These are phyloP conservation scores for Tapirus indicus DNA, from an alignment of 2,797 vertebrate species.

Conservation along the genomic window DNA sequence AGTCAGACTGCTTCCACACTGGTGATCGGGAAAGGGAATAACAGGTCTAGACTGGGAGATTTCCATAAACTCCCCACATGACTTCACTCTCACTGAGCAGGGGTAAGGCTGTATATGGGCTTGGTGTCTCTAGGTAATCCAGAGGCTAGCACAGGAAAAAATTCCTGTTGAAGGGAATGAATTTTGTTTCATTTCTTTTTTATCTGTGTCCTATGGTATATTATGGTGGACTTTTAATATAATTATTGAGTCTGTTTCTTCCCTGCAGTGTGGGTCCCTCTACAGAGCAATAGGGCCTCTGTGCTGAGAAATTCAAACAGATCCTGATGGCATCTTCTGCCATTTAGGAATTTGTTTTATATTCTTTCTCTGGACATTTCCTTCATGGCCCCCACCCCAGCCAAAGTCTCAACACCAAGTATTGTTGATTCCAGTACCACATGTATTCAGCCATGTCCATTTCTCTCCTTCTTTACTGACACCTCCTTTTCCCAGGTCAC, in stretches of 20 bases:
- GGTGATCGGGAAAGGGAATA: background rate
- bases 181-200: slow-evolving; percentile 17
- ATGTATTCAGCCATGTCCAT: background rate
- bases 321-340: background rate
- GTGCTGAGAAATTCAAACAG: background rate
- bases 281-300: background rate
- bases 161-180: background rate
- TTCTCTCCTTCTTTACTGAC: background rate
- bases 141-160: background rate
- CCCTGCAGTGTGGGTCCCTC: background rate
- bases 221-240: background rate
- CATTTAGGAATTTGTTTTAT: slow-evolving; percentile 35
- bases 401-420: background rate
- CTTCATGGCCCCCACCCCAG: background rate
- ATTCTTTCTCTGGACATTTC: background rate
- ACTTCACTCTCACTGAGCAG: background rate
- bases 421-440: background rate
- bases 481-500: background rate
- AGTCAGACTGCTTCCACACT: background rate
- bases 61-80: background rate
- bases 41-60: background rate
- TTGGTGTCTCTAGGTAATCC: background rate
- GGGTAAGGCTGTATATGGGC: background rate
- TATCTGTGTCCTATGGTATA: background rate
- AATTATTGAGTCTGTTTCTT: background rate